Percentiles rank a stretch among this genome's conserved stretches.
Evolutionary conservation across 1,140 invertebrate species (phyloP).

Genomic region (Euwallacea similis): DNA sequence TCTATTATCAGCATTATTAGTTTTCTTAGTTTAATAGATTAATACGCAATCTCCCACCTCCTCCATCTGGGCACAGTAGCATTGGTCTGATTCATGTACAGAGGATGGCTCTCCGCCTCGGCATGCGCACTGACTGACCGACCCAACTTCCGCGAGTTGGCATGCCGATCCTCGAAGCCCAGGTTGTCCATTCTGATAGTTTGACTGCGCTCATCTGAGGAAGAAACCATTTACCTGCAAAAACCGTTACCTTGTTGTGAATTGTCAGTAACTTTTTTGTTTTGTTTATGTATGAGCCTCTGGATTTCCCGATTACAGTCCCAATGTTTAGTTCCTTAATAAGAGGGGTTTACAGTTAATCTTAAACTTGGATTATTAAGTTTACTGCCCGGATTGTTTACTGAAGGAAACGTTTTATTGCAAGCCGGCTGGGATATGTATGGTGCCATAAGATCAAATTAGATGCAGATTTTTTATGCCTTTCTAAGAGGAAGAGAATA

Average conservation of each 20-base stretch:
- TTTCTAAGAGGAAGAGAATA: too few species aligned
- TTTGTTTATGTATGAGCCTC: too few species aligned
- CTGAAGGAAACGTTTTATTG: too few species aligned
- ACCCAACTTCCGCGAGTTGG: constrained; percentile 44
- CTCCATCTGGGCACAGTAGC: constrained; percentile 44
- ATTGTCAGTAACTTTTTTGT: too few species aligned
- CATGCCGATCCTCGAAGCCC: constrained; percentile 52
- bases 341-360: too few species aligned
- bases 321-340: too few species aligned
- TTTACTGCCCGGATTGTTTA: too few species aligned
- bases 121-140: constrained; percentile 52
- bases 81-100: constrained; percentile 48
- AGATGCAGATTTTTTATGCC: too few species aligned
- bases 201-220: constrained; percentile 43
- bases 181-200: constrained; percentile 53
- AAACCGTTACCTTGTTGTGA: not conserved
- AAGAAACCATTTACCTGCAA: constrained; percentile 49
- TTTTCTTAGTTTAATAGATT: constrained; percentile 34
- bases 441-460: too few species aligned
- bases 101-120: constrained; percentile 50
- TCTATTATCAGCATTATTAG: constrained; percentile 8
- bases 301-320: too few species aligned
- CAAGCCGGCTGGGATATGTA: too few species aligned
- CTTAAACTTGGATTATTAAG: too few species aligned
- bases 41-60: constrained; percentile 9